These are phyloP conservation scores for Coturnix japonica DNA, from an alignment of 2,113 vertebrate genomes.

Conservation along the genomic window DNA sequence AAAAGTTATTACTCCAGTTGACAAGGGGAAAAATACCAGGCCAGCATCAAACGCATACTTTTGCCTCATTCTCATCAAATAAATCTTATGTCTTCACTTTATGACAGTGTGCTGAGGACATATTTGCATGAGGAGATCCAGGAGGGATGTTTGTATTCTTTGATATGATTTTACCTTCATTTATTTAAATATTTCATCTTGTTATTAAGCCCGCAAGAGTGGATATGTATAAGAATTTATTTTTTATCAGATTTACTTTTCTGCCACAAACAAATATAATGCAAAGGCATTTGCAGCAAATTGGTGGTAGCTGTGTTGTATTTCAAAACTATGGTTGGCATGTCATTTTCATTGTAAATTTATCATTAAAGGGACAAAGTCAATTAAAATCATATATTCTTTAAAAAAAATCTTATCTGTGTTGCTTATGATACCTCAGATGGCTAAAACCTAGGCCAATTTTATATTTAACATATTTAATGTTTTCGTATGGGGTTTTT, in stretches of 20 bases:
- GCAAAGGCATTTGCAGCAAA: constrained; percentile 38
- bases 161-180: neutral
- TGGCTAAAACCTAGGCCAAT: neutral
- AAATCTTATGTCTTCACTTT: constrained; percentile 35
- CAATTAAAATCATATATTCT: constrained; percentile 68
- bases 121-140: neutral
- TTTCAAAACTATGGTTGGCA: constrained; percentile 37
- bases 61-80: constrained; percentile 67
- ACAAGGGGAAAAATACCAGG: constrained; percentile 66
- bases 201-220: neutral
- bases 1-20: constrained; percentile 40
- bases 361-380: constrained; percentile 64
- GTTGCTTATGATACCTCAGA: constrained; percentile 58
- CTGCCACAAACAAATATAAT: constrained; percentile 11
- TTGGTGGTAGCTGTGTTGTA: neutral
- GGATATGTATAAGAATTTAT: neutral
- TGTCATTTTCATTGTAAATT: constrained; percentile 68
- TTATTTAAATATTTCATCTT: constrained; percentile 12
- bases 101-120: neutral
- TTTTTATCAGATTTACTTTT: constrained; percentile 34
- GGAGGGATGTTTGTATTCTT: neutral
- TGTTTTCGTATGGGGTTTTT: neutral
- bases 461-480: neutral
- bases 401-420: constrained; percentile 44
- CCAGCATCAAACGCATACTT: constrained; percentile 51